Conservation (phyloP, 2,888 invertebrate species). For the Lasius platythorax region DNA sequence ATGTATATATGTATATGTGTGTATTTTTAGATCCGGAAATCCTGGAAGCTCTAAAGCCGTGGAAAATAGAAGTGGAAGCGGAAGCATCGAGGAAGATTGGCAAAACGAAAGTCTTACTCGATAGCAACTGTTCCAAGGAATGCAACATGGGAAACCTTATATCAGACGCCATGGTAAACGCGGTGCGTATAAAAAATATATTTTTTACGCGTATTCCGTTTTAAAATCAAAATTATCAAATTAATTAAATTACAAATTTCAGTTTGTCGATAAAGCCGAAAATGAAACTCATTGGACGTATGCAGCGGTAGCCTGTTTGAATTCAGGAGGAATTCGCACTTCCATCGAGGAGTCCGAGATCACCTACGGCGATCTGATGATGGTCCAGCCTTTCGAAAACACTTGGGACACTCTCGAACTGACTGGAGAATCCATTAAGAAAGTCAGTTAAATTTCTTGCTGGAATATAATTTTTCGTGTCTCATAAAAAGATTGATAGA, state of each 20-base stretch:
- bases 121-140: constrained; percentile 88
- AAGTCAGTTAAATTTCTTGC: constrained; percentile 80
- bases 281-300: constrained; percentile 88
- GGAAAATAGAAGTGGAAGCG: constrained; percentile 88
- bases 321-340: constrained; percentile 91
- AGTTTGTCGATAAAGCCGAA: constrained; percentile 87
- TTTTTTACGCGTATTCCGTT: neutral
- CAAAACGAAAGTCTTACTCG: constrained; percentile 87
- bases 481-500: neutral
- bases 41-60: constrained; percentile 88
- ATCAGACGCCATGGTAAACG: constrained; percentile 90
- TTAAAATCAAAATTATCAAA: neutral
- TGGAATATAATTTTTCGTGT: neutral
- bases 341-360: constrained; percentile 88
- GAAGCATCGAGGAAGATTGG: constrained; percentile 88
- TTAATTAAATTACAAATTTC: constrained; percentile 51
- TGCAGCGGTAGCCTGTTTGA: constrained; percentile 90
- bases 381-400: constrained; percentile 92
- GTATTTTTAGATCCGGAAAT: constrained; percentile 88
- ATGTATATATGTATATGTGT: neutral
- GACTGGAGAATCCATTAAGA: constrained; percentile 88
- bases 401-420: constrained; percentile 91
- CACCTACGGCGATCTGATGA: constrained; percentile 90
- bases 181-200: constrained; percentile 86
- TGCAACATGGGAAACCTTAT: constrained; percentile 92